Evolutionary conservation across 2,113 vertebrate species (phyloP).

Genomic region (Microcebus ravelobensis): DNA sequence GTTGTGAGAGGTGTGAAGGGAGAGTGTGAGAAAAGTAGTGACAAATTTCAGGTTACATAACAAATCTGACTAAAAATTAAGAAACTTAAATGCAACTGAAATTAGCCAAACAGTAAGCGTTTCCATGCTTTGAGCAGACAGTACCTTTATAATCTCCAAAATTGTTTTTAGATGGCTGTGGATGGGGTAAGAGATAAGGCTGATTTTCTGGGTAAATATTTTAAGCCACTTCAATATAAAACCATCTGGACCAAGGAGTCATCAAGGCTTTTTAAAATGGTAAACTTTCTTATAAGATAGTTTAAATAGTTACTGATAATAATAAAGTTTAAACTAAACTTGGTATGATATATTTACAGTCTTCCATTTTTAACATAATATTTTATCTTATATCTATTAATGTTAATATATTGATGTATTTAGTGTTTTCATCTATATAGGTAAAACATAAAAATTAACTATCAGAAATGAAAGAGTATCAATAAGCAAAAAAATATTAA

Average conservation of each 20-base stretch:
- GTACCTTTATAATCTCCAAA: background rate
- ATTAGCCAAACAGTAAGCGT: background rate
- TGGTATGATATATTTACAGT: background rate
- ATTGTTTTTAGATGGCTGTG: background rate
- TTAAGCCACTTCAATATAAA: background rate
- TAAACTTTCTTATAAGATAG: background rate
- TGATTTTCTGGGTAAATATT: conserved; percentile 33
- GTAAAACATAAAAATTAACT: conserved; percentile 33
- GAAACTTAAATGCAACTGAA: background rate
- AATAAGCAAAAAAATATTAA: background rate
- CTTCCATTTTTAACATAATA: background rate
- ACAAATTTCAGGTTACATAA: background rate
- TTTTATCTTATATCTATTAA: background rate
- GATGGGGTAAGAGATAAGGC: background rate
- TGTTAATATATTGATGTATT: background rate
- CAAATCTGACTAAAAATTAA: background rate
- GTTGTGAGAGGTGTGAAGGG: background rate
- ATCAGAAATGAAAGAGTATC: background rate
- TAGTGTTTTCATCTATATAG: background rate
- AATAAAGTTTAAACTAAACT: background rate
- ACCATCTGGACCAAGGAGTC: background rate
- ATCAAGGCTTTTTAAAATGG: background rate
- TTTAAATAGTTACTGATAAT: background rate
- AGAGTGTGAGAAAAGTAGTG: background rate
- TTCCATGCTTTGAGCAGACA: background rate